Base-by-base conservation (phyloP, 2,888 invertebrate genomes). In the Drosophila planitibia region DNA sequence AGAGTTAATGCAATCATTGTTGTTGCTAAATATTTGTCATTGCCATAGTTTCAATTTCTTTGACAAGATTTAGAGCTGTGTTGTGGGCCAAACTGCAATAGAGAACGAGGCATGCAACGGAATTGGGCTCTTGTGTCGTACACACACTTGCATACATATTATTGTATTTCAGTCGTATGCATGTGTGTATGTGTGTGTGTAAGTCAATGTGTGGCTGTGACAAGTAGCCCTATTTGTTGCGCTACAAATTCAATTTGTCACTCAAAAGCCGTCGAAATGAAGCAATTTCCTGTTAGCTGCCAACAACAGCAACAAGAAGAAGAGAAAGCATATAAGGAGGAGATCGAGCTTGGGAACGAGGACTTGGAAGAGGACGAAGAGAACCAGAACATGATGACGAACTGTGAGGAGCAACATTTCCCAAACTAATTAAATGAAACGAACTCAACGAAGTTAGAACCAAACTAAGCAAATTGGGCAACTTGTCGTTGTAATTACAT, bases 391-490 rank as follows among this genome's bases (percentile, higher is more conserved):
- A 58, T 33, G 49, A 65, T 55, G 67, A 65, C 39, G 60, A 61
- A 66, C 61, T 72, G 71, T 65, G 58, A 54, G 74, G 51, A 77
- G 76, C 71, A 84, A 85, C 82, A 80, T 82, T 84, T 77, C 80
- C 57, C 84, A 86, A 86, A 85, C 87, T 85, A 85, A 85, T 85
- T 85, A 85, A 85, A 85, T 87, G 82, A 85, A 82, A 85, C 74
- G 85, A 85, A 81, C 84, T 80, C 55, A 58, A 54, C 63, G 55
- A 79, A 67, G 58, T 78, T 72, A 64, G 64, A 59, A 25, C 82
- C 72, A 70, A 87, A 85, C 84, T 85, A 87, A 87, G 84, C 87
- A 86, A 85, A 85, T 85, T 85, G 84, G 87, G 74, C 87, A 86
- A 85, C 84, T 85, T 85, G 84, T 85, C 87, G 78, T 78, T 69